phyloP scores from a whole-genome alignment of 2,888 invertebrate species.

The Diaperis boleti region DNA sequence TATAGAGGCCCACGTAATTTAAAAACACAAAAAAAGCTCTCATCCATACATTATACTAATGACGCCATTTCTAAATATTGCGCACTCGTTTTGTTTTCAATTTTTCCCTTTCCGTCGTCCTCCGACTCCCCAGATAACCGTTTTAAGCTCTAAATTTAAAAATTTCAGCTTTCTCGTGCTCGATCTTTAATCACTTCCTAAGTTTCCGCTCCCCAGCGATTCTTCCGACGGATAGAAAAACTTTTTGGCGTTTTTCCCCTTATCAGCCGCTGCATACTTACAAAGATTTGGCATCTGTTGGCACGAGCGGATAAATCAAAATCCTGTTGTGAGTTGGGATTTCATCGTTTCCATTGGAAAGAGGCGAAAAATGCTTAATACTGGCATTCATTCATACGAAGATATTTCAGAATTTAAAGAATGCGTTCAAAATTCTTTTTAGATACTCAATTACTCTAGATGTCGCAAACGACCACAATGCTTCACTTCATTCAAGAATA shows the following conservation, averaged over 20 bases:
- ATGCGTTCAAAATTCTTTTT: no score
- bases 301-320: constrained; percentile 24
- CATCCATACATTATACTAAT: no score
- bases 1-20: no score
- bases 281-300: constrained; percentile 18
- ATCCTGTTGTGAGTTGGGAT: constrained; percentile 19
- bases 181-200: constrained; percentile 3
- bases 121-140: not conserved
- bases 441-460: no score
- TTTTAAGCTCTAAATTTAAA: not conserved
- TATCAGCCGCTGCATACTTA: constrained; percentile 17
- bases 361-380: not conserved
- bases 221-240: constrained; percentile 11
- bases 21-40: no score
- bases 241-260: constrained; percentile 11
- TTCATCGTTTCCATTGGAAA: constrained; percentile 14
- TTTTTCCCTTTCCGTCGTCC: no score
- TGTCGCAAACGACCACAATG: no score
- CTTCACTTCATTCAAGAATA: no score
- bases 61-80: no score
- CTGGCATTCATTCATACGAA: no score
- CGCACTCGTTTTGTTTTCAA: no score
- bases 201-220: constrained; percentile 7
- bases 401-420: no score
- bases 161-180: not conserved